Evolutionary conservation across 1,140 invertebrate genomes (phyloP).

Genomic region (Caenorhabditis brenneri): DNA sequence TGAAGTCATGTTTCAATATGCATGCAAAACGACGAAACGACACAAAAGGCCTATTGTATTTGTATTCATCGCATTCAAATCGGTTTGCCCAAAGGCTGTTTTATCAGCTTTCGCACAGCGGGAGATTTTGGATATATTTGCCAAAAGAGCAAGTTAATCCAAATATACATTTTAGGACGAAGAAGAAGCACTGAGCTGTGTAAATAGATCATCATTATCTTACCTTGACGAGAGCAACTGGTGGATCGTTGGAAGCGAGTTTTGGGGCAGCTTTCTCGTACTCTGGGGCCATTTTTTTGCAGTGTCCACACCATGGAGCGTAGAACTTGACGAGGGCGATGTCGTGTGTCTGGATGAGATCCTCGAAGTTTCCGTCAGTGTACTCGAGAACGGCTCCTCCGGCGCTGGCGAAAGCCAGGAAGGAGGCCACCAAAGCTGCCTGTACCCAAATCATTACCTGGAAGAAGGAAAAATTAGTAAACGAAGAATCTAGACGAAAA

Average conservation of each 20-base stretch:
- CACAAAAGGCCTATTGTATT: neutral
- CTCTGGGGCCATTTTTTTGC: slow-evolving; percentile 94
- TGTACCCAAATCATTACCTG: slow-evolving; percentile 56
- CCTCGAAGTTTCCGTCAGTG: slow-evolving; percentile 82
- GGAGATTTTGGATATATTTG: neutral
- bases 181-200: neutral
- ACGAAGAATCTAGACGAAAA: too few relatives aligned
- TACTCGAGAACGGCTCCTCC: slow-evolving; percentile 84
- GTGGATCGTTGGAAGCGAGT: slow-evolving; percentile 85
- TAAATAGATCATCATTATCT: slow-evolving; percentile 32
- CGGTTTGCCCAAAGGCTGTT: neutral
- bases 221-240: slow-evolving; percentile 87
- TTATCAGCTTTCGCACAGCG: slow-evolving; percentile 15
- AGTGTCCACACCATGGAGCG: slow-evolving; percentile 97
- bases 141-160: neutral
- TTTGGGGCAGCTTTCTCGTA: slow-evolving; percentile 89
- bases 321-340: slow-evolving; percentile 96
- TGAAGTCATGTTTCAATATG: slow-evolving; percentile 11
- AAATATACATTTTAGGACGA: neutral
- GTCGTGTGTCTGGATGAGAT: slow-evolving; percentile 81
- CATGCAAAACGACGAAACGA: neutral
- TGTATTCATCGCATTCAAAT: neutral
- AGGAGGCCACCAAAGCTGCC: slow-evolving; percentile 52
- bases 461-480: too few relatives aligned
- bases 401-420: slow-evolving; percentile 49